phyloP scores from a whole-genome alignment of 2,113 vertebrate genomes.

The Hippoglossus stenolepis region DNA sequence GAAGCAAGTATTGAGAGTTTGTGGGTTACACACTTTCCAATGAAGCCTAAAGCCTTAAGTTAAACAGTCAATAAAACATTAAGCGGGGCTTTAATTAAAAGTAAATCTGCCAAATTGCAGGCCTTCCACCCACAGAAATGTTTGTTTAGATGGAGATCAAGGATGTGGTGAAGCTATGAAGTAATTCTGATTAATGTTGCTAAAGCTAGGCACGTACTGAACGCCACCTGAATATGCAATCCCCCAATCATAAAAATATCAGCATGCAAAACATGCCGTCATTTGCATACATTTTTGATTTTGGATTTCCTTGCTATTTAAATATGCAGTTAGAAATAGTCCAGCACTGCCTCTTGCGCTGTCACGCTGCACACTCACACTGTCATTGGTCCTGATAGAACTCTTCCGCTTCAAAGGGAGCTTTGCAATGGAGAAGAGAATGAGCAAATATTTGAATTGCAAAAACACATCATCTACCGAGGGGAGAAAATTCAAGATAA shows the following conservation, averaged over 20 bases:
- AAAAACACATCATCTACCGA: conserved; percentile 94
- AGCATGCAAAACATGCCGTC: conserved; percentile 80
- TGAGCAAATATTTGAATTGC: conserved; percentile 98
- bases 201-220: conserved; percentile 64
- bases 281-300: conserved; percentile 86
- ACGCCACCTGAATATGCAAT: conserved; percentile 80
- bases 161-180: conserved; percentile 62
- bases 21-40: conserved; percentile 28
- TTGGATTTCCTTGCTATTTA: conserved; percentile 80
- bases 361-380: conserved; percentile 97
- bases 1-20: conserved; percentile 26
- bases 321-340: conserved; percentile 94
- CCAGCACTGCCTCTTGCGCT: conserved; percentile 95
- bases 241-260: conserved; percentile 71
- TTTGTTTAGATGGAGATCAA: conserved; percentile 75
- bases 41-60: conserved; percentile 49
- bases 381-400: conserved; percentile 99
- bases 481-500: conserved; percentile 92
- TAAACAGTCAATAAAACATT: conserved; percentile 60
- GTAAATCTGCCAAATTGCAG: conserved; percentile 71
- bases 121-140: conserved; percentile 58
- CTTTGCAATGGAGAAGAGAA: conserved; percentile 91
- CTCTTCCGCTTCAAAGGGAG: conserved; percentile 95
- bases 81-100: conserved; percentile 70
- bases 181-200: conserved; percentile 78